phyloP scores from a whole-genome alignment of 2,888 invertebrate species.

The Heliothis peltigera region DNA sequence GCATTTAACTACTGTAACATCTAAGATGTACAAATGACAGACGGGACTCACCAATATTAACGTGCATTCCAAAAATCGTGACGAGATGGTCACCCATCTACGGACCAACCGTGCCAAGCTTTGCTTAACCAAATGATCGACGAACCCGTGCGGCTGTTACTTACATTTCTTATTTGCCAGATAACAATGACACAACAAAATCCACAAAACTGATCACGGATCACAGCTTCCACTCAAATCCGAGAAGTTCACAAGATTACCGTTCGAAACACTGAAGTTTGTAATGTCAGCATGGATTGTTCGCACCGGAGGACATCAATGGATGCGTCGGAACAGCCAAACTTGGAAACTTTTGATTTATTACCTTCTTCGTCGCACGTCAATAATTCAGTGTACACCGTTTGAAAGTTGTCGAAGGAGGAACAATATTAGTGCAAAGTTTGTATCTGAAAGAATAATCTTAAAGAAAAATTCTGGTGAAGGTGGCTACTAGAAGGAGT shows the following conservation, averaged over 20 bases:
- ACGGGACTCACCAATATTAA: too few relatives aligned
- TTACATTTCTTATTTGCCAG: background rate
- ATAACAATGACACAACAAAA: conserved; percentile 7
- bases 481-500: too few relatives aligned
- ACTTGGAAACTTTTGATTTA: conserved; percentile 61
- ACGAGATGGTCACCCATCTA: too few relatives aligned
- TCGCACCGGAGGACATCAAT: conserved; percentile 38
- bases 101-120: too few relatives aligned
- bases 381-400: conserved; percentile 39
- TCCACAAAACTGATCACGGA: conserved; percentile 4
- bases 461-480: background rate
- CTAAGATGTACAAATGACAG: too few relatives aligned
- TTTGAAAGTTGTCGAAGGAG: conserved; percentile 12
- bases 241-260: conserved; percentile 32
- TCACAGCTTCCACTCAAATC: conserved; percentile 26
- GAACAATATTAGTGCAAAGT: background rate
- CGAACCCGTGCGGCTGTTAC: too few relatives aligned
- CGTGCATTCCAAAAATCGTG: too few relatives aligned
- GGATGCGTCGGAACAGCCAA: conserved; percentile 45
- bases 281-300: conserved; percentile 20
- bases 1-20: too few relatives aligned
- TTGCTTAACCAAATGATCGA: too few relatives aligned
- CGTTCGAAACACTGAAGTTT: conserved; percentile 29
- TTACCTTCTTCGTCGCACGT: conserved; percentile 19
- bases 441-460: background rate